These are phyloP conservation scores for Tridacna crocea DNA, from an alignment of 2,888 invertebrate genomes.

Conservation along the genomic window DNA sequence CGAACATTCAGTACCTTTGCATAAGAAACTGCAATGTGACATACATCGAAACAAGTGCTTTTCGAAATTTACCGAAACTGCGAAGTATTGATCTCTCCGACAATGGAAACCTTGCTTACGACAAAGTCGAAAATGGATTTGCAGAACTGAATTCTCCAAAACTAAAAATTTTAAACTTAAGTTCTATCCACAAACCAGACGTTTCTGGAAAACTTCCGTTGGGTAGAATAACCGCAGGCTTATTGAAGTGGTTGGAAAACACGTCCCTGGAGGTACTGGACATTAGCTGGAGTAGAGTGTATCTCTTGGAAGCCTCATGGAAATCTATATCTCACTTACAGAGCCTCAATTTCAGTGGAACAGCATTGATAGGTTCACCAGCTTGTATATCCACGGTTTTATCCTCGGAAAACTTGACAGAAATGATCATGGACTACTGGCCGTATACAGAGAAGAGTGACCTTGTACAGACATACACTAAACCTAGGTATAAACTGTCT, in stretches of 20 bases:
- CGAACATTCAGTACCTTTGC: not conserved
- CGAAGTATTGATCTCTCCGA: not conserved
- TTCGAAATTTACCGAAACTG: not conserved
- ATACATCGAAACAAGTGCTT: not conserved
- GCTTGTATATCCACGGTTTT: not conserved
- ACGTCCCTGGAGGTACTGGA: not conserved
- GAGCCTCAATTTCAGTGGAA: not conserved
- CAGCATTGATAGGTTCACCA: not conserved
- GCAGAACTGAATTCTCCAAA: not conserved
- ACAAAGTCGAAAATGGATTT: not conserved
- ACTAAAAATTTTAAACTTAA: not conserved
- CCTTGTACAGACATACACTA: not conserved
- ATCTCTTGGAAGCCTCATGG: not conserved
- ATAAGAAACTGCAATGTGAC: not conserved
- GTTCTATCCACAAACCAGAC: not conserved
- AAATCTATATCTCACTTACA: not conserved
- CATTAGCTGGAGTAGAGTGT: not conserved
- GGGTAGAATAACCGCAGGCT: not conserved
- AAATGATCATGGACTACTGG: not conserved
- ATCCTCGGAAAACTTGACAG: not conserved
- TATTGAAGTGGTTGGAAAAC: not conserved
- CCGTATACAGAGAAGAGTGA: not conserved
- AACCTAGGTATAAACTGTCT: not conserved
- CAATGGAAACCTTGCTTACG: slow-evolving; percentile 2
- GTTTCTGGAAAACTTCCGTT: not conserved